Evolutionary conservation across 2,888 invertebrate genomes (phyloP).

Genomic region (Tromatobia lineatoria): DNA sequence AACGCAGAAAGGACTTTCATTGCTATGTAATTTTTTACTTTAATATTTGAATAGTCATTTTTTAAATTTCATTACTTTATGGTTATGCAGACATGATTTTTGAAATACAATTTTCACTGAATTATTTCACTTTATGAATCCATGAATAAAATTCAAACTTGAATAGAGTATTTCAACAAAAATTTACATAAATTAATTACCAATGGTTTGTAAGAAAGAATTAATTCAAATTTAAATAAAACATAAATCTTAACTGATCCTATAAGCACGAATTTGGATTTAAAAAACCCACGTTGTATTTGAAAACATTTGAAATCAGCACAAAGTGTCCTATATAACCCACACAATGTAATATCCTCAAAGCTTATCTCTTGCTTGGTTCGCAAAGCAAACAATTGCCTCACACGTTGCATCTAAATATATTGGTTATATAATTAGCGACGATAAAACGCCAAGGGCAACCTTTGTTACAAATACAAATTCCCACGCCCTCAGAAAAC

Average conservation of each 20-base stretch:
- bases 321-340: neutral
- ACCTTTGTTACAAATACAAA: neutral
- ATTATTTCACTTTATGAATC: no score
- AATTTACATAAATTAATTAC: no score
- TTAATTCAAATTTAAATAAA: no score
- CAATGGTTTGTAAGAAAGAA: no score
- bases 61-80: no score
- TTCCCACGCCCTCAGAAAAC: slow-evolving; percentile 13
- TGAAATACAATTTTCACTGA: neutral
- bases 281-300: neutral
- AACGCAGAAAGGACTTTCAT: neutral
- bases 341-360: neutral
- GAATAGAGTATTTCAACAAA: no score
- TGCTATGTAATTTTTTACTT: neutral
- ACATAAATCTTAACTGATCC: no score
- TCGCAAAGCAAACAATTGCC: neutral
- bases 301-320: neutral
- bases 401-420: neutral
- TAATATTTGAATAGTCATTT: no score
- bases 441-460: neutral
- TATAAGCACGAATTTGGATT: no score
- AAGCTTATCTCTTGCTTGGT: slow-evolving; percentile 3
- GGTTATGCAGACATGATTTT: no score
- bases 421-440: neutral
- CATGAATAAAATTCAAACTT: no score